These are phyloP conservation scores for Boulengeromyrus knoepffleri DNA, from an alignment of 2,113 vertebrate species.

Conservation along the genomic window DNA sequence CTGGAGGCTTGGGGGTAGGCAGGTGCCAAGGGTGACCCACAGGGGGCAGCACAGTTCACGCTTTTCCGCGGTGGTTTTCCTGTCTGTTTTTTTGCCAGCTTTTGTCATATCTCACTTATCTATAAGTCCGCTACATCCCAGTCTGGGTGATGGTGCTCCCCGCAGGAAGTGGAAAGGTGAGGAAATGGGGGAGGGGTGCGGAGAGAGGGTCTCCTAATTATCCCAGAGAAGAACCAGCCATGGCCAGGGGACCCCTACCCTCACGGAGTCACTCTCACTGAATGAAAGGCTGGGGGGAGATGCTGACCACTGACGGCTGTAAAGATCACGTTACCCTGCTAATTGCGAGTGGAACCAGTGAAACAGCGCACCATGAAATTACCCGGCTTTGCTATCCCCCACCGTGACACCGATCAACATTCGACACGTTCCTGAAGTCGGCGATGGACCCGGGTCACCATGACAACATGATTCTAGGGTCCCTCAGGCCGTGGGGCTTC, in stretches of 20 bases:
- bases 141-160: not conserved
- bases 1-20: not conserved
- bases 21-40: not conserved
- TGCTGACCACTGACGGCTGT: not conserved
- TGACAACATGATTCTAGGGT: not conserved
- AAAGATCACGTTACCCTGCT: not conserved
- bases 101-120: not conserved
- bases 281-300: constrained; percentile 23
- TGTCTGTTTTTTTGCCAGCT: not conserved
- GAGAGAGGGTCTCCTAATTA: not conserved
- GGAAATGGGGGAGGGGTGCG: not conserved
- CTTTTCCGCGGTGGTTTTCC: not conserved
- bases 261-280: constrained; percentile 31
- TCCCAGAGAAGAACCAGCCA: constrained; percentile 15
- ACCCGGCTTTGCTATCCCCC: not conserved
- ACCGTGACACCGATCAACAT: not conserved
- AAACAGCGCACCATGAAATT: not conserved
- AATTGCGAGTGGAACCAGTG: not conserved
- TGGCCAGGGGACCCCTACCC: not conserved
- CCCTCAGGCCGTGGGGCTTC: not conserved
- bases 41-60: not conserved
- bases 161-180: not conserved
- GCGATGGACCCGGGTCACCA: not conserved
- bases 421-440: not conserved
- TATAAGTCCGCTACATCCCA: not conserved